Base-by-base conservation (phyloP, 2,888 invertebrate species). In the Chymomyza procnemis region DNA sequence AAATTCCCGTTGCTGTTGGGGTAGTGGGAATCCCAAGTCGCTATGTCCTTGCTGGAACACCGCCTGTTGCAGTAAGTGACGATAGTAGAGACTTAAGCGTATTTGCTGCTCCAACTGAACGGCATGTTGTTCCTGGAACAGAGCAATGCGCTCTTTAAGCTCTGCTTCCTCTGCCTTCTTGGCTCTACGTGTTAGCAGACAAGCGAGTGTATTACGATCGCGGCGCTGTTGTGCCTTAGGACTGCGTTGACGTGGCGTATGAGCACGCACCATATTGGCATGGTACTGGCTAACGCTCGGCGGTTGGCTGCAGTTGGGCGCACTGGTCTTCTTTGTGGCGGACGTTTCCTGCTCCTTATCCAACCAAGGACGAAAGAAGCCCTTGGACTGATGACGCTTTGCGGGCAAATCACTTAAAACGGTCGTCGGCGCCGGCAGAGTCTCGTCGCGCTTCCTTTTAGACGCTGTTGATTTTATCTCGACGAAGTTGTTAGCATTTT, bases 211-310 rank as follows among this genome's bases (percentile, higher is more conserved):
- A 55, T 88, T 88, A 6, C 86, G 87, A 67, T 88, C 76, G 1
- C 88, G 69, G 54, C 90, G 81, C 64, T 85, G 81, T 48, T 90
- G 90, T 56, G 89, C 90, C 68, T 87, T 86, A 48, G 76, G n/a
- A n/a, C n/a, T 77, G 0, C 87, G 19, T 12, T 16, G 16, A 4
- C 21, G 34, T 34, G 58, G 21, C 4, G 21, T 14, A n/a, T n/a
- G n/a, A n/a, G n/a, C n/a, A n/a, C n/a, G n/a, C n/a, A n/a, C n/a
- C n/a, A n/a, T n/a, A 52, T 88, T 88, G 16, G 76, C 78, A 21
- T 85, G 86, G 64, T 85, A 85, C 58, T 79, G 78, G 48, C 80
- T 81, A 61, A 83, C 79, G 67, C 56, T 75, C 54, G 46, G 71
- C 48, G 79, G 48, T 12, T 1, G 66, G 64, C 52, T 70, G 66